Base-by-base conservation (phyloP, 2,888 invertebrate genomes). In the Acrobasis suavella region DNA sequence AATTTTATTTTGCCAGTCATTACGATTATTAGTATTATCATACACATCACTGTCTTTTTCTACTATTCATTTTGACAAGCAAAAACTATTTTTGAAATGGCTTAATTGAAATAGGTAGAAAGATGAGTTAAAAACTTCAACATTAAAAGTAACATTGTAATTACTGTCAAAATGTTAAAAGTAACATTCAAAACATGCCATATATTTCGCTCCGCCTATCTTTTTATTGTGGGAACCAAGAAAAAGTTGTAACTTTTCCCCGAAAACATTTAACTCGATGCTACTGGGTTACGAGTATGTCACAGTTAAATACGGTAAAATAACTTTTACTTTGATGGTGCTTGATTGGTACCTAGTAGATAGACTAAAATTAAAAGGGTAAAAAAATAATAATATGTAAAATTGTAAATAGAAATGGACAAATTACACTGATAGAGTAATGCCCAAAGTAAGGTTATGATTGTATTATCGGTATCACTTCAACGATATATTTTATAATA, bases 151-250 rank as follows among this genome's bases (percentile, higher is more conserved):
- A 3, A 22, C 5, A 5, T 32, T 32, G 7, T 32, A 32, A 32
- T 32, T 5, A 14, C 46, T 46, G 6, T 46, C n/a, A n/a, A 3
- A n/a, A 46, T n/a, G 32, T 32, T 32, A 32, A 46, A 12, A 14
- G 3, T 46, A 14, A n/a, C 7, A 32, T 52, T 32, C 12, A 52
- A 32, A 52, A 54, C 54, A 9, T 38, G 12, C 38, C 39, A 56
- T 56, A 17, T 42, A 42, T 56, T 56, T 56, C 17, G 42, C 56
- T 56, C 39, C 42, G 56, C 56, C 56, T 56, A 56, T 14, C 22
- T 9, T 42, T 12, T 42, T 56, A 56, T 42, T 56, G 17, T 56
- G 56, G 17, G 56, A 56, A 56, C 39, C n/a, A 56, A 42, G 6
- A 12, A 17, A 22, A 56, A 52, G 17, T 42, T 22, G 2, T 17